Percentiles rank a stretch among this genome's conserved stretches.
Evolutionary conservation across 2,888 invertebrate species (phyloP).

Genomic region (Leptura quadrifasciata): DNA sequence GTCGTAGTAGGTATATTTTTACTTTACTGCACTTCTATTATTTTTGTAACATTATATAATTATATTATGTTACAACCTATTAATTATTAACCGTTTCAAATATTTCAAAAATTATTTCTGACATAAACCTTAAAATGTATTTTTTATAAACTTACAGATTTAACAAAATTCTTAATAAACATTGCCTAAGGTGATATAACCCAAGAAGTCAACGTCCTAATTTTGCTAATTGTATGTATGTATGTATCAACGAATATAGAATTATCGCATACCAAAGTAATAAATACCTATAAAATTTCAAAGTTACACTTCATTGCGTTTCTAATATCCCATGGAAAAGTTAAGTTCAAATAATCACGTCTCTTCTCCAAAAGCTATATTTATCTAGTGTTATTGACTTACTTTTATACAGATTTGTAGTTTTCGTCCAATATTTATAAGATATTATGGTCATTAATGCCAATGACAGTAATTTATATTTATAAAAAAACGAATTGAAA

Average conservation of each 20-base stretch:
- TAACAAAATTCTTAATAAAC: neutral
- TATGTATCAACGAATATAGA: constrained; percentile 16
- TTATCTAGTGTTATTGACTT: constrained; percentile 18
- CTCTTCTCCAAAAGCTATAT: constrained; percentile 4
- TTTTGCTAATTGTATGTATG: constrained; percentile 21
- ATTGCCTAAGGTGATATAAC: neutral
- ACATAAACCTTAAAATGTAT: too few species aligned
- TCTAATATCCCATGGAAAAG: constrained; percentile 16
- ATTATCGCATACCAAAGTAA: neutral
- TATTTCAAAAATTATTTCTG: too few species aligned
- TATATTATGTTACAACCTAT: too few species aligned
- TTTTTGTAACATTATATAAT: too few species aligned
- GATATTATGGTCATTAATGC: neutral
- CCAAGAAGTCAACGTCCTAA: neutral
- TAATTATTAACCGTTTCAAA: too few species aligned
- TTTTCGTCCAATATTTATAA: neutral
- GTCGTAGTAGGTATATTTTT: too few species aligned
- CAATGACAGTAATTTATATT: neutral
- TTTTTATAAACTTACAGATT: too few species aligned
- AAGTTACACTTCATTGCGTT: constrained; percentile 10
- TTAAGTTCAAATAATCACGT: constrained; percentile 14
- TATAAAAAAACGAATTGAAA: neutral
- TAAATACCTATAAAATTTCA: constrained; percentile 18
- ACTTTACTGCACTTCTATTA: too few species aligned
- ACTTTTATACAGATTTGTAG: neutral